phyloP scores from a whole-genome alignment of 2,113 vertebrate species.

The Ploceus nigricollis region DNA sequence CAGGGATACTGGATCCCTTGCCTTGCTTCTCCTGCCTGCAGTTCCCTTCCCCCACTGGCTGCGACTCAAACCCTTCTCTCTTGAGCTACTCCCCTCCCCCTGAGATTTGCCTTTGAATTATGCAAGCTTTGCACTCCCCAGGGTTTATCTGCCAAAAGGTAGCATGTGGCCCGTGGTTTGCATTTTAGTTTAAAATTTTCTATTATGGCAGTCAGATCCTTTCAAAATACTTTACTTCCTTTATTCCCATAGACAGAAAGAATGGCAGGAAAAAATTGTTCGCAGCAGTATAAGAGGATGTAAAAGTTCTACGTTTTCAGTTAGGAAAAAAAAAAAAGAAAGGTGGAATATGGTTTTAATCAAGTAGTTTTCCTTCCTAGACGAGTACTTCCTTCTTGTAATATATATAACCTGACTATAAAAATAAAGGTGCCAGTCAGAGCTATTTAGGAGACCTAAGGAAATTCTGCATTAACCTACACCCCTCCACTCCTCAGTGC shows the following conservation, averaged over 20 bases:
- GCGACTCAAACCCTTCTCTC: neutral
- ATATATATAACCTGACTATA: conserved; percentile 69
- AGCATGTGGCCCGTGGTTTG: conserved; percentile 62
- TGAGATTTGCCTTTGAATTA: conserved; percentile 56
- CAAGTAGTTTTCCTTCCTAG: conserved; percentile 65
- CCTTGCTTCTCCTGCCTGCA: neutral
- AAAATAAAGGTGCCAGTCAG: conserved; percentile 66
- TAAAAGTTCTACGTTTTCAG: conserved; percentile 56
- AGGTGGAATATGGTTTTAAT: conserved; percentile 67
- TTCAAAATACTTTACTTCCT: conserved; percentile 61
- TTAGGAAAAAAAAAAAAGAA: neutral
- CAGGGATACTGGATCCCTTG: neutral
- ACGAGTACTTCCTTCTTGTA: conserved; percentile 62
- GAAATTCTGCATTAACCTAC: conserved; percentile 67
- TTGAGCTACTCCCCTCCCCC: conserved; percentile 7
- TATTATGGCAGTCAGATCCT: conserved; percentile 52
- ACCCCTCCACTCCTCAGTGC: neutral
- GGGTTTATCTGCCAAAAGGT: conserved; percentile 64
- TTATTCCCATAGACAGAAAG: conserved; percentile 64
- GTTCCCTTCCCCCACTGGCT: conserved; percentile 29
- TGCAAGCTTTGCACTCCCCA: conserved; percentile 43
- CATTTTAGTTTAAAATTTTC: conserved; percentile 56
- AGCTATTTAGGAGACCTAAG: conserved; percentile 59
- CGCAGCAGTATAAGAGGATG: conserved; percentile 48
- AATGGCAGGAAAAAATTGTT: conserved; percentile 63